Percentiles rank a stretch among this genome's conserved stretches.
phyloP scores from a whole-genome alignment of 2,113 vertebrate species.

The Phaethornis superciliosus region DNA sequence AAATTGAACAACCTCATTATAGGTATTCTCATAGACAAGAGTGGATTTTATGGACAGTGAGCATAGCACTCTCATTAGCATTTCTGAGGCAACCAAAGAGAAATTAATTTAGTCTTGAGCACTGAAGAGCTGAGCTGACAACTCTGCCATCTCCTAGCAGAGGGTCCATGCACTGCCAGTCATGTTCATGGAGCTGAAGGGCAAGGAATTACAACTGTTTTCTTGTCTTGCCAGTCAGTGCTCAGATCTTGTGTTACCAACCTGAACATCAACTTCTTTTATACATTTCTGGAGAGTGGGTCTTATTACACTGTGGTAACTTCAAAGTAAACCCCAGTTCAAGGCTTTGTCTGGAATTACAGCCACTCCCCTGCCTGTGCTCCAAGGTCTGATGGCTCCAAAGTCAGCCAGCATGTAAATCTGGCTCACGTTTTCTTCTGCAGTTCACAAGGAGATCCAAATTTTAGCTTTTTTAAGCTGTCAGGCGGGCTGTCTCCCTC shows the following conservation, averaged over 20 bases:
- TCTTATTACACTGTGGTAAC: neutral
- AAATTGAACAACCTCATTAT: neutral
- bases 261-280: neutral
- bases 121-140: neutral
- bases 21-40: neutral
- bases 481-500: constrained; percentile 17
- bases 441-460: constrained; percentile 22
- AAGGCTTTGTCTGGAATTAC: neutral
- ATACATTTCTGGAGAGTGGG: neutral
- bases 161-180: neutral
- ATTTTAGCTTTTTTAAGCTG: constrained; percentile 15
- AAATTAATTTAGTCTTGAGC: neutral
- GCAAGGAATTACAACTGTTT: neutral
- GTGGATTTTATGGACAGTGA: neutral
- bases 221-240: neutral
- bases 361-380: neutral
- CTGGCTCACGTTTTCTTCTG: constrained; percentile 9
- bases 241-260: neutral
- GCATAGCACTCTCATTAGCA: neutral
- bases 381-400: constrained; percentile 25
- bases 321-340: neutral
- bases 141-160: neutral
- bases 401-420: neutral
- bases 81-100: neutral
- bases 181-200: neutral